Evolutionary conservation across 2,797 vertebrate species (phyloP).

Genomic region (Remorina albescens): DNA sequence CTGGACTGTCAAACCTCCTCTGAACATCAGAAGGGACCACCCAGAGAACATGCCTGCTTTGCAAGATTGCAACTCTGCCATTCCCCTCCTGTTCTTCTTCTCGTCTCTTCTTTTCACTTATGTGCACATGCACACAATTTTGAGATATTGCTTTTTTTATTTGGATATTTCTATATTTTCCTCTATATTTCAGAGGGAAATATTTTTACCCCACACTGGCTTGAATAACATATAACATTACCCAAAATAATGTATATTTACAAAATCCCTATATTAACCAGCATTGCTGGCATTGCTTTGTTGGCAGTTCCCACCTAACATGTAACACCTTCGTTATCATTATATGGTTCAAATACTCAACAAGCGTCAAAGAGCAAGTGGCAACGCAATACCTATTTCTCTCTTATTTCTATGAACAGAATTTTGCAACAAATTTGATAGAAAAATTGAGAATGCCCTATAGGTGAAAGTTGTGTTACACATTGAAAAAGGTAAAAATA

Average conservation of each 20-base stretch:
- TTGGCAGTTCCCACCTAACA: slow-evolving; percentile 47
- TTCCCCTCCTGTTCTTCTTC: slow-evolving; percentile 30
- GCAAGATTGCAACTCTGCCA: slow-evolving; percentile 33
- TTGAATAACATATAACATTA: background rate
- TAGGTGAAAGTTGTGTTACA: slow-evolving; percentile 45
- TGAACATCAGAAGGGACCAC: slow-evolving; percentile 28
- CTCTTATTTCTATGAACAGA: slow-evolving; percentile 30
- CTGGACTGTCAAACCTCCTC: slow-evolving; percentile 44
- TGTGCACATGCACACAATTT: background rate
- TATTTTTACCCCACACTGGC: background rate
- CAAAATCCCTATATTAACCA: background rate
- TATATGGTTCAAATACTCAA: slow-evolving; percentile 37
- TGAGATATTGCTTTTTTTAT: background rate
- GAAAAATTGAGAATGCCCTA: slow-evolving; percentile 19
- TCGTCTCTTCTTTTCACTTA: slow-evolving; percentile 7
- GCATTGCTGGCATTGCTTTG: slow-evolving; percentile 1
- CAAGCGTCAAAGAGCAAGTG: slow-evolving; percentile 44
- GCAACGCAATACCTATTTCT: slow-evolving; percentile 33
- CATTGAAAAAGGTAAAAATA: slow-evolving; percentile 33
- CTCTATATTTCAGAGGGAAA: background rate
- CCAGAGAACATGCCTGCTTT: slow-evolving; percentile 52
- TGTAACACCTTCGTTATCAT: slow-evolving; percentile 51
- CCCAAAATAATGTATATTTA: background rate
- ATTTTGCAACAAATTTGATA: slow-evolving; percentile 40
- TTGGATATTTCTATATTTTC: background rate